These are phyloP conservation scores for Pseudoips prasinana DNA, from an alignment of 2,888 invertebrate genomes.

Conservation along the genomic window DNA sequence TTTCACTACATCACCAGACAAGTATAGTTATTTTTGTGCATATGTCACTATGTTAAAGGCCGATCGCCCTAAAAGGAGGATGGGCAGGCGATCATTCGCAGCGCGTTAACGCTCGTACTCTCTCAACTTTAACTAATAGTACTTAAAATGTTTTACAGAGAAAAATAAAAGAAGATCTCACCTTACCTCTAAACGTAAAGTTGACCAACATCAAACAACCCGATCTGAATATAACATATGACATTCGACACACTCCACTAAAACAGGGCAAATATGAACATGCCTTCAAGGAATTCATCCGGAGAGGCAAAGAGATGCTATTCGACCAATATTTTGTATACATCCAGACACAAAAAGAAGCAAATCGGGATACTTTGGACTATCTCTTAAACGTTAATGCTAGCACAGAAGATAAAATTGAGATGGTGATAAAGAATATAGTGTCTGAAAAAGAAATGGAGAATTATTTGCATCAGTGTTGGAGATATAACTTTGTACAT, in stretches of 20 bases:
- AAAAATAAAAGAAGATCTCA: slow-evolving; percentile 59
- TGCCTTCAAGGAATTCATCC: slow-evolving; percentile 64
- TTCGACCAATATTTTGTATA: slow-evolving; percentile 57
- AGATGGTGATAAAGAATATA: slow-evolving; percentile 51
- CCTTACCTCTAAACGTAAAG: slow-evolving; percentile 56
- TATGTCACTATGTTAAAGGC: too few species aligned
- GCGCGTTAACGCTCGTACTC: too few species aligned
- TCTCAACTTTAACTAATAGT: too few species aligned
- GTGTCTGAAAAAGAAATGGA: slow-evolving; percentile 65
- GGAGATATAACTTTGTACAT: slow-evolving; percentile 62
- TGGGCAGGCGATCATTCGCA: too few species aligned
- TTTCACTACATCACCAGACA: too few species aligned
- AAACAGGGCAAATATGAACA: slow-evolving; percentile 60
- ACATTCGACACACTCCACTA: slow-evolving; percentile 53
- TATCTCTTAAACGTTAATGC: slow-evolving; percentile 60
- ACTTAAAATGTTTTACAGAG: too few species aligned
- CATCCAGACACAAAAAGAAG: slow-evolving; percentile 36
- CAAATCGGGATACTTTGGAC: slow-evolving; percentile 47
- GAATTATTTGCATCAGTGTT: slow-evolving; percentile 66
- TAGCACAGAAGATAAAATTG: slow-evolving; percentile 69
- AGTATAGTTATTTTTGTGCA: too few species aligned
- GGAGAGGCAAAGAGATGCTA: slow-evolving; percentile 62
- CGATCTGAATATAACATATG: slow-evolving; percentile 61
- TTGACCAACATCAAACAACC: slow-evolving; percentile 47
- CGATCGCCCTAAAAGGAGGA: too few species aligned